Evolutionary conservation across 2,113 vertebrate species (phyloP).

Genomic region (Gallinago media): DNA sequence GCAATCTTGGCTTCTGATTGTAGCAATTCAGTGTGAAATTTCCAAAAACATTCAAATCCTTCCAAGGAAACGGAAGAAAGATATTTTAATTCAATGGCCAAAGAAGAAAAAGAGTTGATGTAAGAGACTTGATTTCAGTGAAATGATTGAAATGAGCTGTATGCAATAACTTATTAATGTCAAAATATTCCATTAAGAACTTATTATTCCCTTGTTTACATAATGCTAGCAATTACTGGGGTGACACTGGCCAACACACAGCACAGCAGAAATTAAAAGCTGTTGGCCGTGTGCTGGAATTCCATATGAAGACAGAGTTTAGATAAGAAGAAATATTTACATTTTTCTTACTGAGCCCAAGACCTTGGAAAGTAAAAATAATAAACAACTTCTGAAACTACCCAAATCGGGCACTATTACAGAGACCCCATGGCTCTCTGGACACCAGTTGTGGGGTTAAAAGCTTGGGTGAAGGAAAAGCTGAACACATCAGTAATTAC

Average conservation of each 20-base stretch:
- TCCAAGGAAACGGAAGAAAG: not conserved
- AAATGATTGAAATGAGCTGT: not conserved
- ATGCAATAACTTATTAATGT: slow-evolving; percentile 19
- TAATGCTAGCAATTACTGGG: slow-evolving; percentile 14
- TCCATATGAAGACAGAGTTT: not conserved
- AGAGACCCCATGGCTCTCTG: not conserved
- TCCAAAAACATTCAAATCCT: not conserved
- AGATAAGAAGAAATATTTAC: not conserved
- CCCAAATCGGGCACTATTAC: not conserved
- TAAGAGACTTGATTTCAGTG: slow-evolving; percentile 10
- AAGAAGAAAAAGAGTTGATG: not conserved
- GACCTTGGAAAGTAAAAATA: not conserved
- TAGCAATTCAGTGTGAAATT: not conserved
- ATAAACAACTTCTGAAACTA: not conserved
- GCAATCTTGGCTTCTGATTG: not conserved
- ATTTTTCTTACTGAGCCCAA: not conserved
- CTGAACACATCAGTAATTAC: not conserved
- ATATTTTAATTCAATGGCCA: not conserved
- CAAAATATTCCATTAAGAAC: slow-evolving; percentile 40
- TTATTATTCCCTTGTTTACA: slow-evolving; percentile 44
- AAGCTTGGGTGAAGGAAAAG: not conserved
- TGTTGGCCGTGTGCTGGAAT: not conserved
- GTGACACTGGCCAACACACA: not conserved
- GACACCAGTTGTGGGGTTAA: not conserved
- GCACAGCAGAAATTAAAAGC: not conserved